Base-by-base conservation (phyloP, 2,888 invertebrate species). In the Prostheceraeus crozeri region DNA sequence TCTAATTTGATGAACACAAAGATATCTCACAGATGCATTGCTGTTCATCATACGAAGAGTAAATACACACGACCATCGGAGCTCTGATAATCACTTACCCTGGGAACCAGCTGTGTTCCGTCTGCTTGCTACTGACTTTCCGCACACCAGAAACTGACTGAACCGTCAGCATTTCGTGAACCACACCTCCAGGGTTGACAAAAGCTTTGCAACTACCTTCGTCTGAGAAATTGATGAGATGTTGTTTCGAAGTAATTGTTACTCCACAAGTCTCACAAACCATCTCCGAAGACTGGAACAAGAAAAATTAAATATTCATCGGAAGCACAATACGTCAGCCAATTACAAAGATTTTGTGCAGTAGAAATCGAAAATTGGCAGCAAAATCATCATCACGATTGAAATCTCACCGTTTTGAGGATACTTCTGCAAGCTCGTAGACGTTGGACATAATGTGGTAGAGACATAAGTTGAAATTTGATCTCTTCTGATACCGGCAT, bases 91-190 rank as follows among this genome's bases (percentile, higher is more conserved):
- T 33, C 33, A 69, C 78, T 75, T 78, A 84, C 83, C 86, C 87
- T 3, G 87, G 87, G 74, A 88, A 88, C 88, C 88, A 88, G 64
- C 84, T 84, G 70, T 83, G 84, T 66, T 84, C 82, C n/a, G 81
- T 81, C 1, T 84, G 84, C 1, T 85, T 81, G 48, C 74, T 67
- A 3, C 79, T 77, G 28, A 80, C 76, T 28, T 74, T 66, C 8
- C 70, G 66, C 14, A 83, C 74, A 61, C 72, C 71, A 10, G 66
- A 63, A 1, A 71, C 72, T 51, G 71, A 70, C 61, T 71, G 68
- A 11, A 79, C 72, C 0, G 87, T 88, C 36, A 88, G 79, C 2
- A 85, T 87, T 72, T 88, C 87, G 69, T 86, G 86, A 53, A 87
- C 83, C 69, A 83, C 81, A 16, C 88, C 88, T 74, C 82, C 81